Conservation (phyloP, 2,113 vertebrate species). For the Thymallus thymallus region DNA sequence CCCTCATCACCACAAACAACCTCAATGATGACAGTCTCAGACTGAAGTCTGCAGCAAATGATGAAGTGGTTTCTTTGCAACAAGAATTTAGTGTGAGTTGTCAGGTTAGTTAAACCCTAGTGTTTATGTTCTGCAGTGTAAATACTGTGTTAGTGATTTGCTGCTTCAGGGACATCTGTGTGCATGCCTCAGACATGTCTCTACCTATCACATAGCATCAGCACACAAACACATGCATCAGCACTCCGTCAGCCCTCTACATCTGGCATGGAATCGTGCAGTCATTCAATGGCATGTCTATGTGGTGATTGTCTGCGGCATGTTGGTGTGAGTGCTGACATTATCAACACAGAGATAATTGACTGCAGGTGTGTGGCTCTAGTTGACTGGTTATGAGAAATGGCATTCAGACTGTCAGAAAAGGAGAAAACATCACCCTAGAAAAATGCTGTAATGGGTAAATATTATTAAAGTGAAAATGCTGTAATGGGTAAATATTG, state of each 20-base stretch:
- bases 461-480: not conserved
- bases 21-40: too few species aligned
- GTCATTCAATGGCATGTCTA: conserved; percentile 10
- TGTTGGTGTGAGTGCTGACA: not conserved
- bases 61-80: too few species aligned
- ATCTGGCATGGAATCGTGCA: not conserved
- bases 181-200: not conserved
- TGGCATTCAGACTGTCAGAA: not conserved
- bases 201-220: not conserved
- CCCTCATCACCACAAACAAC: too few species aligned
- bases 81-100: too few species aligned
- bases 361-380: conserved; percentile 7
- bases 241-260: not conserved
- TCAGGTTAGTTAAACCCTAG: too few species aligned
- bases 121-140: too few species aligned
- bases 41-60: too few species aligned
- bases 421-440: not conserved
- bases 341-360: not conserved
- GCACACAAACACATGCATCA: not conserved
- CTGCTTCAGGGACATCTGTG: not conserved
- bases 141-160: too few species aligned
- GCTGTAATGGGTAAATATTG: not conserved
- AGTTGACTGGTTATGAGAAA: not conserved
- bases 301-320: not conserved
- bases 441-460: conserved; percentile 6